Evolutionary conservation across 2,797 vertebrate genomes (phyloP).

Genomic region (Huso huso): DNA sequence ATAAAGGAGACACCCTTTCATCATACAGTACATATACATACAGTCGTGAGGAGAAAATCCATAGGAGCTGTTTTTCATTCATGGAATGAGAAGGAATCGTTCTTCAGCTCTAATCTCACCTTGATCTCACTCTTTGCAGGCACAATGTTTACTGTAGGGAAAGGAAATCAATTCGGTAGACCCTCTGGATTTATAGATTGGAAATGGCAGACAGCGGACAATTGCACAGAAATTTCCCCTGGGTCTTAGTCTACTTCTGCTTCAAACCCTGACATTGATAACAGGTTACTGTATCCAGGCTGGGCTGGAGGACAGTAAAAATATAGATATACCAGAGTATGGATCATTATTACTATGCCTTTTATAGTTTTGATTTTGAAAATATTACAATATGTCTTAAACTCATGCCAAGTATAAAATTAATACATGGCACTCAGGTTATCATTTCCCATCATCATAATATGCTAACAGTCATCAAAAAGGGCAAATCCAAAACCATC

Average conservation of each 20-base stretch:
- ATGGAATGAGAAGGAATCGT: background rate
- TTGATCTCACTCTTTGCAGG: conserved; percentile 9
- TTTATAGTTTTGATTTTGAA: too few species aligned
- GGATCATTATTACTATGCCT: too few species aligned
- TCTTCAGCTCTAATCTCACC: conserved; percentile 11
- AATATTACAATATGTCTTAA: too few species aligned
- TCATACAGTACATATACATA: too few species aligned
- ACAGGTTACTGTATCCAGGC: background rate
- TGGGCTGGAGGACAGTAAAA: background rate
- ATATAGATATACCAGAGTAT: too few species aligned
- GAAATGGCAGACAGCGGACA: background rate
- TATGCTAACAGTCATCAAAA: background rate
- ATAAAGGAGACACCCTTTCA: too few species aligned
- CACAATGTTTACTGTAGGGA: conserved; percentile 6
- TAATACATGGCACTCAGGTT: background rate
- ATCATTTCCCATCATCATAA: background rate
- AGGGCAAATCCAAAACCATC: background rate
- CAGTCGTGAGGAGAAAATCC: too few species aligned
- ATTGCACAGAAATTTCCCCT: background rate
- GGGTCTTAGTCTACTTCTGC: background rate
- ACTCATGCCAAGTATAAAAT: too few species aligned
- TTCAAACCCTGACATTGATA: background rate
- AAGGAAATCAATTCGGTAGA: conserved; percentile 12
- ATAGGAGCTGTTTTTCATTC: too few species aligned
- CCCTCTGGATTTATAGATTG: conserved; percentile 4